Percentiles rank a stretch among this genome's conserved stretches.
Evolutionary conservation across 1,140 invertebrate species (phyloP).

Genomic region (Adelges cooleyi): DNA sequence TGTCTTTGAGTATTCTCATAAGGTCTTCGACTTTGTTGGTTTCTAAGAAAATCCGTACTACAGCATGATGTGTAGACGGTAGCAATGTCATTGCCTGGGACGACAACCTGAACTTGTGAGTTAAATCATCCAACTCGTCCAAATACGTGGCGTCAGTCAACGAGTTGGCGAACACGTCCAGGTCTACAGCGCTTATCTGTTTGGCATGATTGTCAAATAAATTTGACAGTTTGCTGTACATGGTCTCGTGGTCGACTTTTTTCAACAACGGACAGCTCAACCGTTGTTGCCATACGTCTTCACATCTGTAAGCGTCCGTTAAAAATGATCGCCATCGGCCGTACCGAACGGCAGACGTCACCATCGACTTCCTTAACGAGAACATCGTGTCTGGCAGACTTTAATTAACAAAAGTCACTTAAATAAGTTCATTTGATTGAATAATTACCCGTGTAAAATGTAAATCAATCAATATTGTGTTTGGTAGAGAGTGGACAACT

Average conservation of each 20-base stretch:
- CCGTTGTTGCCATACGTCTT: conserved; percentile 51
- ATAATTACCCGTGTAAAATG: no score
- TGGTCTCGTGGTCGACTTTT: conserved; percentile 49
- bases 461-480: no score
- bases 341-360: background rate
- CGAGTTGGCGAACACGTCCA: conserved; percentile 60
- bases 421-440: no score
- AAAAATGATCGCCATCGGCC: conserved; percentile 41
- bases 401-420: no score
- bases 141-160: conserved; percentile 41
- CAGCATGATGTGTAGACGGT: conserved; percentile 69
- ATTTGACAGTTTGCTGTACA: conserved; percentile 52
- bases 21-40: conserved; percentile 49
- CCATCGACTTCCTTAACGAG: background rate
- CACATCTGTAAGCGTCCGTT: conserved; percentile 54
- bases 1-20: conserved; percentile 60
- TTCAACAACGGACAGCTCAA: conserved; percentile 47
- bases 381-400: background rate
- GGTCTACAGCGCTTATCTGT: conserved; percentile 51
- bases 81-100: conserved; percentile 54
- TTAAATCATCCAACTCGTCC: conserved; percentile 55
- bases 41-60: conserved; percentile 55
- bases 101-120: conserved; percentile 57
- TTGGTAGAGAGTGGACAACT: no score
- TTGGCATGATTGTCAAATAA: conserved; percentile 43